Conservation (phyloP, 2,888 invertebrate species). For the Parnassius glacialis region DNA sequence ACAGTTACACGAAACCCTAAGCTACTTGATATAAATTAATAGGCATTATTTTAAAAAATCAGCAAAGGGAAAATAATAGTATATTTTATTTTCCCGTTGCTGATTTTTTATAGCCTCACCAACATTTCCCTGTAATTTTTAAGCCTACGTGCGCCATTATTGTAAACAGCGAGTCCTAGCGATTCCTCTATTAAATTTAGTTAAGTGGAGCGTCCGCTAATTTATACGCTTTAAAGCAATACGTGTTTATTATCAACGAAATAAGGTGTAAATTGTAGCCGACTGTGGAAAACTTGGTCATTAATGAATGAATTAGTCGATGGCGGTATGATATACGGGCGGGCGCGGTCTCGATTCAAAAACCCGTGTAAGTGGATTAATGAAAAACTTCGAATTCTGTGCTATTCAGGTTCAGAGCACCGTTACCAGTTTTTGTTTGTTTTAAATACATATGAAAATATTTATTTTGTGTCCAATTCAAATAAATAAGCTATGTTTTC, state of each 20-base stretch:
- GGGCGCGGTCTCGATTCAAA: constrained; percentile 56
- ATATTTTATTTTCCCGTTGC: neutral
- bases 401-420: constrained; percentile 22
- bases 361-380: constrained; percentile 59
- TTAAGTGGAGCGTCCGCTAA: constrained; percentile 37
- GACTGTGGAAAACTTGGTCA: constrained; percentile 32
- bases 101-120: neutral
- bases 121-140: neutral
- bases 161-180: constrained; percentile 26
- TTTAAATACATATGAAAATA: neutral
- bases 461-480: no score
- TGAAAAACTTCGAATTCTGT: constrained; percentile 36
- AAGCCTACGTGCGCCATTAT: neutral
- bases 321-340: constrained; percentile 61
- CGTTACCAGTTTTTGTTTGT: constrained; percentile 5
- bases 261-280: constrained; percentile 59
- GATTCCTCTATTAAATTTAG: constrained; percentile 51
- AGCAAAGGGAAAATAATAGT: no score
- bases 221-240: constrained; percentile 47
- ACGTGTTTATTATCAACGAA: constrained; percentile 46
- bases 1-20: no score
- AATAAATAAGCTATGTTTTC: no score
- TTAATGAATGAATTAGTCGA: constrained; percentile 61
- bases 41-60: no score
- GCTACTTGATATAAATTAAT: no score